Conservation (phyloP, 2,888 invertebrate species). For the Gymnocheta viridis region DNA sequence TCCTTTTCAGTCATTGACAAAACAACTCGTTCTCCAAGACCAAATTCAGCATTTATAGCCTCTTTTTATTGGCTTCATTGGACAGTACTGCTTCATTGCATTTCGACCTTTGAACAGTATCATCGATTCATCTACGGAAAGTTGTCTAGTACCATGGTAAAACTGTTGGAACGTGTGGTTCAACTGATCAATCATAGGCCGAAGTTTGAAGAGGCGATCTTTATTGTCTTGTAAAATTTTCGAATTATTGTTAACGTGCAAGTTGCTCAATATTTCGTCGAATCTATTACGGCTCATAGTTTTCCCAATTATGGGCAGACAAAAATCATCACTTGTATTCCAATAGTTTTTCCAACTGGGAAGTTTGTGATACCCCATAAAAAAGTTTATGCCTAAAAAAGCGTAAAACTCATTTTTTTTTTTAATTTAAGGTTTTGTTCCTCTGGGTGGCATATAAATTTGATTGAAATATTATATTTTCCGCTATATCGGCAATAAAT, state of each 20-base stretch:
- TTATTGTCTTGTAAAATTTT: slow-evolving; percentile 55
- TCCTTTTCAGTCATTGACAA: no score
- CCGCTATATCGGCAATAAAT: slow-evolving; percentile 35
- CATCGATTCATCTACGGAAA: no score
- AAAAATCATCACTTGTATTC: slow-evolving; percentile 44
- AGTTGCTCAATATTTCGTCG: slow-evolving; percentile 50
- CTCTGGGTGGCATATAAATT: slow-evolving; percentile 43
- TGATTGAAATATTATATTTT: slow-evolving; percentile 38
- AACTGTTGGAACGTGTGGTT: no score
- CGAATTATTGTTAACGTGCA: slow-evolving; percentile 56
- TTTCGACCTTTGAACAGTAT: no score
- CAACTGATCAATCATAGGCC: no score
- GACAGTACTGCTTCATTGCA: background rate
- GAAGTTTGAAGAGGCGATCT: no score
- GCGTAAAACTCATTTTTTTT: slow-evolving; percentile 14
- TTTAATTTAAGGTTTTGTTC: slow-evolving; percentile 30
- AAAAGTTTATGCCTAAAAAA: slow-evolving; percentile 52
- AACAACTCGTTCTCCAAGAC: no score
- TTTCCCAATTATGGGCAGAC: slow-evolving; percentile 46
- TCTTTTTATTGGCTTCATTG: slow-evolving; percentile 30
- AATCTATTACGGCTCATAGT: slow-evolving; percentile 59
- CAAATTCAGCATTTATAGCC: no score
- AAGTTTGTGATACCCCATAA: slow-evolving; percentile 54
- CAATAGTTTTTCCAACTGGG: slow-evolving; percentile 55
- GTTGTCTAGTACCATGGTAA: no score